These are phyloP conservation scores for Drosophila suboccidentalis DNA, from an alignment of 2,888 invertebrate species.

Conservation along the genomic window DNA sequence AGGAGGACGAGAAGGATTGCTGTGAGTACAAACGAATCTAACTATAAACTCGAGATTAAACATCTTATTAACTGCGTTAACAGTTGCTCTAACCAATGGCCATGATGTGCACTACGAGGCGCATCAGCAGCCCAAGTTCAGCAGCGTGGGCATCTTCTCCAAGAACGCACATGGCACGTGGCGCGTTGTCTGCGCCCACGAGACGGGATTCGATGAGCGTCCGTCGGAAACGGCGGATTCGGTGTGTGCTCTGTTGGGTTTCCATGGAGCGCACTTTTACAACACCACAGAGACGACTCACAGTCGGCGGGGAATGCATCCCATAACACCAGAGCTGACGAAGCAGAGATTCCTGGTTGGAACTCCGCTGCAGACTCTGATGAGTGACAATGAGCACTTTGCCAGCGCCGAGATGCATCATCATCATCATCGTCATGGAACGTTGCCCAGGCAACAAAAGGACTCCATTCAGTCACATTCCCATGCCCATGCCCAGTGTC, in stretches of 20 bases:
- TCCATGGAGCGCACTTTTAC: conserved; percentile 84
- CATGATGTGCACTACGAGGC: conserved; percentile 87
- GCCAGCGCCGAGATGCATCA: conserved; percentile 37
- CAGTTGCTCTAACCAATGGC: conserved; percentile 90
- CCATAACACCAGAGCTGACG: conserved; percentile 76
- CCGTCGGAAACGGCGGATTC: conserved; percentile 86
- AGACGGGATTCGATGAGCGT: conserved; percentile 68
- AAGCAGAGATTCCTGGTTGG: conserved; percentile 30
- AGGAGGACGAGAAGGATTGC: conserved; percentile 93
- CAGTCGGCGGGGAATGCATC: conserved; percentile 54
- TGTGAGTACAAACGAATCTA: conserved; percentile 86
- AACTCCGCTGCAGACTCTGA: conserved; percentile 38
- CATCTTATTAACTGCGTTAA: neutral
- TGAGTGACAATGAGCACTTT: conserved; percentile 74
- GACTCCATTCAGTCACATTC: conserved; percentile 53
- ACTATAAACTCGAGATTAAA: no score
- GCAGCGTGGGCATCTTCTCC: conserved; percentile 88
- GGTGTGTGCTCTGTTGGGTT: conserved; percentile 90
- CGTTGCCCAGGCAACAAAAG: conserved; percentile 44
- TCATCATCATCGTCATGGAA: neutral
- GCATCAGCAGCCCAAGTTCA: conserved; percentile 88
- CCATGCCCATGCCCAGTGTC: conserved; percentile 58
- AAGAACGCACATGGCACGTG: conserved; percentile 88
- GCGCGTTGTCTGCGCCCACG: conserved; percentile 89
- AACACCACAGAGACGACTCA: conserved; percentile 72